Evolutionary conservation across 2,113 vertebrate species (phyloP).

Genomic region (Pygoscelis antarcticus): DNA sequence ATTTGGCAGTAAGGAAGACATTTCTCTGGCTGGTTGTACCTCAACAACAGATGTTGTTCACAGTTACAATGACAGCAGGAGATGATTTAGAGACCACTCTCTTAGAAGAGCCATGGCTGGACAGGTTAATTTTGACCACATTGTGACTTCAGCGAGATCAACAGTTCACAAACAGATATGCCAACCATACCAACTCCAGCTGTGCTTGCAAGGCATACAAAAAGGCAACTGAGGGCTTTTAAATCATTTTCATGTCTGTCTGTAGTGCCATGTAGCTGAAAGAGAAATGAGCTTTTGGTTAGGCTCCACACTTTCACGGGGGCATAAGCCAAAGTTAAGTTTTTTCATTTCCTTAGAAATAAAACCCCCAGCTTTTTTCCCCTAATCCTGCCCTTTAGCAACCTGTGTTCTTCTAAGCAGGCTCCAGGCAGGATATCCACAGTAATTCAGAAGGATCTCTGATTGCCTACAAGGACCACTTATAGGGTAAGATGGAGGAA

Average conservation of each 20-base stretch:
- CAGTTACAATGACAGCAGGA: neutral
- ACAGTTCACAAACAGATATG: neutral
- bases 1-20: neutral
- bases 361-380: accelerated
- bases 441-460: neutral
- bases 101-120: neutral
- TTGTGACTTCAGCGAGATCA: neutral
- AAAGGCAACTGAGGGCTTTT: neutral
- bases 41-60: neutral
- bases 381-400: neutral
- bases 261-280: neutral
- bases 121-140: neutral
- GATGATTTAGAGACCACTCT: neutral
- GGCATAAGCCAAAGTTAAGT: neutral
- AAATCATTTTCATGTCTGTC: neutral
- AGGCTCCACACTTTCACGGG: neutral
- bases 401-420: neutral
- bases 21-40: neutral
- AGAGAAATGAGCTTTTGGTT: neutral
- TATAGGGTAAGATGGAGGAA: neutral
- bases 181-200: neutral
- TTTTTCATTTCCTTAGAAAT: neutral
- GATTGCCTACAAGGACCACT: neutral
- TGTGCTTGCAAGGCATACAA: neutral
- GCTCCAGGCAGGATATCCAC: neutral